Evolutionary conservation across 2,888 invertebrate genomes (phyloP).

Genomic region (Thera obeliscata): DNA sequence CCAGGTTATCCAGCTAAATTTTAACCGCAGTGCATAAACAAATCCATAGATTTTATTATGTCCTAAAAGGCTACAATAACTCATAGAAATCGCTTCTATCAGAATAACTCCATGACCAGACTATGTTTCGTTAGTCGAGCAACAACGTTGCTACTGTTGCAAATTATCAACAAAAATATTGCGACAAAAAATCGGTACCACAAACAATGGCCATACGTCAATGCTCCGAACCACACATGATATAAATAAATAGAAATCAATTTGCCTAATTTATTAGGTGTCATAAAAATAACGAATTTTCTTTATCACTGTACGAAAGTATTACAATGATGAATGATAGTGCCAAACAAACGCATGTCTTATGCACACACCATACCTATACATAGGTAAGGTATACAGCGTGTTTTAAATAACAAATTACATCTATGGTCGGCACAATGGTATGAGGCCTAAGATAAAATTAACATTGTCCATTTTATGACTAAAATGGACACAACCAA

Average conservation of each 20-base stretch:
- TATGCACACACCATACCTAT: slow-evolving; percentile 41
- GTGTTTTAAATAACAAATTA: slow-evolving; percentile 1
- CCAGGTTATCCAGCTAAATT: background rate
- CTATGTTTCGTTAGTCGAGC: background rate
- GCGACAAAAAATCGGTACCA: background rate
- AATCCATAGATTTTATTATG: no score
- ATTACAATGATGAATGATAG: slow-evolving; percentile 74
- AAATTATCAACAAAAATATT: background rate
- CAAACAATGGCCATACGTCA: slow-evolving; percentile 14
- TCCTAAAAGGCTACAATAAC: no score
- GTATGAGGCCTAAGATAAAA: no score
- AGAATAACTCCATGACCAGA: no score
- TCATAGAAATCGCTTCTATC: no score
- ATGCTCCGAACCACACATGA: slow-evolving; percentile 26
- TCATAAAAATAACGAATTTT: slow-evolving; percentile 70
- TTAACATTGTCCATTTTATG: no score
- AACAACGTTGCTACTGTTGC: background rate
- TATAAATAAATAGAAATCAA: slow-evolving; percentile 47
- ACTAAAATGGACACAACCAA: no score
- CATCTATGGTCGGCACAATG: background rate
- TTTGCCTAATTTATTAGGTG: slow-evolving; percentile 68
- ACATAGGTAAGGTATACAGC: slow-evolving; percentile 28
- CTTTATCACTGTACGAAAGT: slow-evolving; percentile 65
- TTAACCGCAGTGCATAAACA: no score
- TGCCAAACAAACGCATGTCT: slow-evolving; percentile 51